Percentiles rank a stretch among this genome's conserved stretches.
These are phyloP conservation scores for Sebastes fasciatus DNA, from an alignment of 2,113 vertebrate species.

Conservation along the genomic window DNA sequence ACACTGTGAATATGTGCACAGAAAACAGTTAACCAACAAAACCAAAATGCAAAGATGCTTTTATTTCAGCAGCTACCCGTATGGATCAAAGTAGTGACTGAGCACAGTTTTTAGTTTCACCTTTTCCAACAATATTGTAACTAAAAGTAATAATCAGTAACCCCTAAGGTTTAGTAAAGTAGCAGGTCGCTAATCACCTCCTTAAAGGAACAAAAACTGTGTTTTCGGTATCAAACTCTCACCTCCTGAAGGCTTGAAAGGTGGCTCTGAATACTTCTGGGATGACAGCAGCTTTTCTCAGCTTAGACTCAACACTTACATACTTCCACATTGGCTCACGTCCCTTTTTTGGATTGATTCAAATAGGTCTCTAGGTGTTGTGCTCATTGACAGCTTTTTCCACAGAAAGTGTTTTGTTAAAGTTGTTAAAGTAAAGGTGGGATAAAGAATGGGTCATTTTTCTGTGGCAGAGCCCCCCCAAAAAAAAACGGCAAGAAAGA, in stretches of 20 bases:
- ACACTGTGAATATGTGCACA: conserved; percentile 61
- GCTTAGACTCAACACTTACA: neutral
- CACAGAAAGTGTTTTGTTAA: too few species aligned
- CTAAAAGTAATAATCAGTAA: conserved; percentile 4
- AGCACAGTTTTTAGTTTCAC: conserved; percentile 1
- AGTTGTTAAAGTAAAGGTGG: too few species aligned
- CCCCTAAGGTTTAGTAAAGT: neutral
- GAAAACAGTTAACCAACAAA: conserved; percentile 6
- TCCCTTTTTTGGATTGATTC: neutral
- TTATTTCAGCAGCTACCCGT: neutral
- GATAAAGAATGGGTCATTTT: neutral
- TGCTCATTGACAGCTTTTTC: neutral
- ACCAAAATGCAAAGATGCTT: conserved; percentile 16
- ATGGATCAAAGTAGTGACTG: conserved; percentile 11
- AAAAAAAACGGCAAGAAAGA: neutral
- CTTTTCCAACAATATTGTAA: conserved; percentile 18
- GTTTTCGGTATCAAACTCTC: conserved; percentile 29
- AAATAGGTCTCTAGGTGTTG: neutral
- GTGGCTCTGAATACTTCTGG: neutral
- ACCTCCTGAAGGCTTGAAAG: conserved; percentile 1
- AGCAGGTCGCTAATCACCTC: conserved; percentile 22
- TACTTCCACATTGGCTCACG: neutral
- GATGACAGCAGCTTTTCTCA: conserved; percentile 1
- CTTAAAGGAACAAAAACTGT: conserved; percentile 3
- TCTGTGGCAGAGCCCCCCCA: neutral